These are phyloP conservation scores for Hemaris fuciformis DNA, from an alignment of 2,888 invertebrate species.

Conservation along the genomic window DNA sequence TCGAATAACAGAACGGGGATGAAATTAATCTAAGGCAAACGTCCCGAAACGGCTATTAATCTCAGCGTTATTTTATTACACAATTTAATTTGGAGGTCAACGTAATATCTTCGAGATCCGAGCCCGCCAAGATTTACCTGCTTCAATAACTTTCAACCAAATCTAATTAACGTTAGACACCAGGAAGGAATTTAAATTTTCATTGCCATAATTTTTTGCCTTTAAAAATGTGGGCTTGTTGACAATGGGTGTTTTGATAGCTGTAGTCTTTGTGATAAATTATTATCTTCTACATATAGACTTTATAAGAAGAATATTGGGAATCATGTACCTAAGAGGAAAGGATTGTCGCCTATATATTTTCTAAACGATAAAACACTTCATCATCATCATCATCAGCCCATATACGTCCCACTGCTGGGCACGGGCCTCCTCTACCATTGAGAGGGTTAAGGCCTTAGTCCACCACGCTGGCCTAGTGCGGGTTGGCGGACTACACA, in stretches of 20 bases:
- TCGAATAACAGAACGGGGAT: not conserved
- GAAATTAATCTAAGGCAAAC: not conserved
- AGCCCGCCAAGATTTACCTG: not conserved
- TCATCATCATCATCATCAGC: no score
- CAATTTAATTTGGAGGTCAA: conserved; percentile 4
- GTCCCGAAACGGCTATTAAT: not conserved
- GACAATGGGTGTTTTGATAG: not conserved
- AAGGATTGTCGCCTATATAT: no score
- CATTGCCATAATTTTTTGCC: not conserved
- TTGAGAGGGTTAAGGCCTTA: no score
- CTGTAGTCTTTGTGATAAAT: not conserved
- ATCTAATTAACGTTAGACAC: not conserved
- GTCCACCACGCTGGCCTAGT: no score
- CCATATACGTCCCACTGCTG: no score
- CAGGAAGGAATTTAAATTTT: not conserved
- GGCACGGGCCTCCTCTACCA: no score
- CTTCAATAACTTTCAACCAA: not conserved
- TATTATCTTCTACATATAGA: not conserved
- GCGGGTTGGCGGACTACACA: no score
- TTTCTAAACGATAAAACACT: no score
- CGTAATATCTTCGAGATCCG: not conserved
- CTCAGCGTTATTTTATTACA: not conserved
- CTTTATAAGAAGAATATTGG: no score
- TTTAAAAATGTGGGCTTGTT: not conserved
- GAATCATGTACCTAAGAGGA: no score